Conservation (phyloP, 2,113 vertebrate species). For the Odontesthes bonariensis region DNA sequence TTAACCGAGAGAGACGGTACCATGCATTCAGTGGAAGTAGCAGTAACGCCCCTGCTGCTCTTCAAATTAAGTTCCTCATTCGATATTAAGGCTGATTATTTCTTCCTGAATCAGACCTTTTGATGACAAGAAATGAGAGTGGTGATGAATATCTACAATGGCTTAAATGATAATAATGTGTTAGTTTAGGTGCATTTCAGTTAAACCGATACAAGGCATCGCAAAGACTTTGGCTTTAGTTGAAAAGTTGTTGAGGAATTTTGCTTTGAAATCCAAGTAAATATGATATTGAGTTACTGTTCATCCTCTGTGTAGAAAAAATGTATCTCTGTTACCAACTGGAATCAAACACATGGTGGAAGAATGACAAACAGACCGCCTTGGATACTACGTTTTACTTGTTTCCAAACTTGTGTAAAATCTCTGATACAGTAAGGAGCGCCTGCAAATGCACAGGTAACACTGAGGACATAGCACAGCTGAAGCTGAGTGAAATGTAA, state of each 20-base stretch:
- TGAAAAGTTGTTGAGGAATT: neutral
- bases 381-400: no score
- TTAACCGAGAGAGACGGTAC: neutral
- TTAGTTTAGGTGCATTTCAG: neutral
- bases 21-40: neutral
- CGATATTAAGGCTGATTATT: conserved; percentile 13
- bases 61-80: conserved; percentile 33
- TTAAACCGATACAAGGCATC: neutral
- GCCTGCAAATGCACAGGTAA: no score
- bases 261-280: conserved; percentile 20
- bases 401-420: no score
- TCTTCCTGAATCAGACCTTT: neutral
- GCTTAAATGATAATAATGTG: neutral
- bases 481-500: no score
- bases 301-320: conserved; percentile 30
- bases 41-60: conserved; percentile 8
- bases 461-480: no score
- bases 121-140: neutral
- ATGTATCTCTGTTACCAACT: conserved; percentile 1
- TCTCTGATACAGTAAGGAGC: no score
- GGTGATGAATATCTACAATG: neutral
- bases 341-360: conserved; percentile 4
- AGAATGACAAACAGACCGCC: neutral
- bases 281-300: conserved; percentile 24
- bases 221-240: neutral